These are phyloP conservation scores for Meloe dianella DNA, from an alignment of 2,888 invertebrate species.

Conservation along the genomic window DNA sequence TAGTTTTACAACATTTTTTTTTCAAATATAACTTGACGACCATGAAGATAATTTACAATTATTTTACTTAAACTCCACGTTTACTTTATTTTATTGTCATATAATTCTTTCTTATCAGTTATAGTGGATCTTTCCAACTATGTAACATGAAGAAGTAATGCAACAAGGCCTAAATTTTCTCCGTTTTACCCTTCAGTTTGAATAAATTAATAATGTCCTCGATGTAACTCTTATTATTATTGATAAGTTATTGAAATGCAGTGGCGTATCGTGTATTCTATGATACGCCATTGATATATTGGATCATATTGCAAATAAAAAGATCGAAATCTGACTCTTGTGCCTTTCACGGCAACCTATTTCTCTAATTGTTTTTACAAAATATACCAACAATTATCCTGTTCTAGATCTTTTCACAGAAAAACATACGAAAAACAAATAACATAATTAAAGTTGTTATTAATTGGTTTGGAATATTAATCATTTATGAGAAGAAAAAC, in stretches of 20 bases:
- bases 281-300: background rate
- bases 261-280: background rate
- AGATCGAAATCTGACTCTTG: background rate
- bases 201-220: background rate
- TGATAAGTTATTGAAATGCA: background rate
- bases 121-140: background rate
- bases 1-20: background rate
- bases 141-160: background rate
- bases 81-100: background rate
- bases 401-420: conserved; percentile 8
- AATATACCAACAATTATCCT: conserved; percentile 4
- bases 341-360: conserved; percentile 1
- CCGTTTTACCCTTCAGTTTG: background rate
- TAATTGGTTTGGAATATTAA: background rate
- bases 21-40: background rate
- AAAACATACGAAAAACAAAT: background rate
- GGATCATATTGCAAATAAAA: background rate
- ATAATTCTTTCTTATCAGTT: conserved; percentile 6
- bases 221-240: background rate
- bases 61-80: background rate
- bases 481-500: background rate
- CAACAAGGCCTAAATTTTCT: background rate
- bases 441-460: background rate
- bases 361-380: background rate
- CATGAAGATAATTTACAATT: conserved; percentile 4